Evolutionary conservation across 2,113 vertebrate genomes (phyloP), one percentile per base, ranked within the genome.

Genomic region (Chlorocebus sabaeus): DNA sequence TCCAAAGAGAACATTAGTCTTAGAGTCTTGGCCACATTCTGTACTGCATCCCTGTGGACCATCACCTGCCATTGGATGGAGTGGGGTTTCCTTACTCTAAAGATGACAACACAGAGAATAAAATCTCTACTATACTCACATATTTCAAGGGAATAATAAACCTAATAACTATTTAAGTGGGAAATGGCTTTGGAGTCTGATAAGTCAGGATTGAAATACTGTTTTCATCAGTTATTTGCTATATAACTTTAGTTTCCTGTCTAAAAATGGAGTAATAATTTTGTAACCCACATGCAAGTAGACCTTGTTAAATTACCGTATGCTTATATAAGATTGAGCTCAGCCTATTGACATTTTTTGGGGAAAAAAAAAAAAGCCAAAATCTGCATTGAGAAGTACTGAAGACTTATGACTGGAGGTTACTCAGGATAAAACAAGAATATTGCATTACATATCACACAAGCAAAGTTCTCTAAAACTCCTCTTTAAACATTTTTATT

Each of bases 1-100:
- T 85, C 48, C 57, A 94, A 82, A 94, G 68, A 90, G 73, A 91
- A 67, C 52, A 50, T 89, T 78, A 45, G 83, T 82, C 30, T 87
- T 87, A 27, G 68, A 94, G 27, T 89, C 25, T 73, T 89, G 82
- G 50, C 43, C 13, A 2, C 82, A 72, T 89, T 89, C 86, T 92
- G 72, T 43, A 73, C 10, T 22, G 38, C 5, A 30, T 78, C 73
- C 82, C 35, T 30, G 2, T 2, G 11, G 27, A 81, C 40, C 57
- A 64, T 70, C 18, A 30, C n/a, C 27, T 81, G 75, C 32, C 90
- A 55, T 6, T 48, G 40, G 40, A 8, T 43, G 8, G 55, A 68
- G 35, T 20, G 38, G 67, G n/a, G 38, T 83, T 91, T 97, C n/a
- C 43, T 40, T 40, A 22, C 17, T 93, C 52, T 73, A 30, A 81